Base-by-base conservation (phyloP, 2,113 vertebrate species). In the Crotalus horridus region DNA sequence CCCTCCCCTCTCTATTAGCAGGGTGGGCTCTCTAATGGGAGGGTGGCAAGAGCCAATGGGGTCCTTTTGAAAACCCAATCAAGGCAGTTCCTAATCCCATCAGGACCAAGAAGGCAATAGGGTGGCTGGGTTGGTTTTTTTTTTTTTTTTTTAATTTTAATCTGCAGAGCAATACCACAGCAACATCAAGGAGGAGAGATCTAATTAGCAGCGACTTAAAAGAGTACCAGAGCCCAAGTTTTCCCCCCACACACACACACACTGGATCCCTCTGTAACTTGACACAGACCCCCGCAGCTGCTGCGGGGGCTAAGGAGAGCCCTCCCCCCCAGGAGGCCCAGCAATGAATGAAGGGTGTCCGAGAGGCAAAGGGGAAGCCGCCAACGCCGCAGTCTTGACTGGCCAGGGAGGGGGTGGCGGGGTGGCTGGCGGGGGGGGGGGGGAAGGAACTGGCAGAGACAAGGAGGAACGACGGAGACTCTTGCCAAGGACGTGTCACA, bases 331-430 rank as follows among this genome's bases (percentile, higher is more conserved):
- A 33, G 29, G 69, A 86, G 56, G 64, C 69, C 74, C 56, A 81
- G 88, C 59, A 93, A 93, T 90, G 88, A 61, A 86, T 39, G 90
- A 51, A 89, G 61, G 26, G 3, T 56, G 39, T 85, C 93, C 93
- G 21, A 10, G 53, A 43, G 33, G 74, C 56, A 58, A 46, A 85
- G 43, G 39, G 26, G 51, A 29, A 46, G 74, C 29, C 1, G 53
- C 92, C 74, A 92, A 88, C 88, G 86, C 86, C 23, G 91, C 86
- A 92, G 46, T 88, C 86, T 33, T 86, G 53, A 46, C 26, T 92
- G 69, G n/a, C 64, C 24, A 74, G 2, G 1, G 51, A 51, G 48
- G 26, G 61, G 26, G 43, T 39, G 43, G 43, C 43, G 2, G 43
- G 43, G 26, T 26, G 10, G 59, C 24, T 61, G 58, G 21, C 6